Percentiles rank a stretch among this genome's conserved stretches.
phyloP scores from a whole-genome alignment of 2,113 vertebrate genomes.

The Myrmophylax atrothorax region DNA sequence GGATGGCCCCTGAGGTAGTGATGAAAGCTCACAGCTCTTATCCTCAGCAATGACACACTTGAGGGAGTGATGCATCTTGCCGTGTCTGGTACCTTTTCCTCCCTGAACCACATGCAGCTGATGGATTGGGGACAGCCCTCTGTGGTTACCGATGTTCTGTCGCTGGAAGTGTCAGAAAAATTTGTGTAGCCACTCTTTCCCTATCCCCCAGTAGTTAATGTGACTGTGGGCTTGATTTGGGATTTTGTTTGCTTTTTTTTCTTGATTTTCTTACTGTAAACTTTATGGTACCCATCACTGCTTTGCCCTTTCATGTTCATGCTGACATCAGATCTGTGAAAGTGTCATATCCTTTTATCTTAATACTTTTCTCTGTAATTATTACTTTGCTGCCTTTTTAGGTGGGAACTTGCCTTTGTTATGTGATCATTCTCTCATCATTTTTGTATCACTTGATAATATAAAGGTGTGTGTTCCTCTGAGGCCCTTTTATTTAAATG shows the following conservation, averaged over 20 bases:
- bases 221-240: background rate
- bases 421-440: conserved; percentile 31
- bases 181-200: background rate
- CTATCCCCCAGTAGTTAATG: background rate
- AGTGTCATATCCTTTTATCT: conserved; percentile 46
- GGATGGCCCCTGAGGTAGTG: background rate
- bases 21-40: background rate
- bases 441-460: background rate
- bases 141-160: background rate
- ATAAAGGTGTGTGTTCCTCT: background rate
- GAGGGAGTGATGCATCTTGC: background rate
- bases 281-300: background rate
- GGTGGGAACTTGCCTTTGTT: conserved; percentile 46
- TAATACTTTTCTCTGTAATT: conserved; percentile 35
- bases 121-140: background rate
- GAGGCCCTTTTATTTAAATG: background rate
- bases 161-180: background rate
- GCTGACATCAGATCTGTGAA: conserved; percentile 24
- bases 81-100: background rate
- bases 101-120: background rate
- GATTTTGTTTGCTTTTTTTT: background rate
- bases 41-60: background rate
- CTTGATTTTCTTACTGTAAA: background rate
- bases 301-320: conserved; percentile 38
- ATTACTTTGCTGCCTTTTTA: conserved; percentile 31